Evolutionary conservation across 2,888 invertebrate genomes (phyloP), one percentile per base, ranked within the genome.

Genomic region (Cephonodes hylas): DNA sequence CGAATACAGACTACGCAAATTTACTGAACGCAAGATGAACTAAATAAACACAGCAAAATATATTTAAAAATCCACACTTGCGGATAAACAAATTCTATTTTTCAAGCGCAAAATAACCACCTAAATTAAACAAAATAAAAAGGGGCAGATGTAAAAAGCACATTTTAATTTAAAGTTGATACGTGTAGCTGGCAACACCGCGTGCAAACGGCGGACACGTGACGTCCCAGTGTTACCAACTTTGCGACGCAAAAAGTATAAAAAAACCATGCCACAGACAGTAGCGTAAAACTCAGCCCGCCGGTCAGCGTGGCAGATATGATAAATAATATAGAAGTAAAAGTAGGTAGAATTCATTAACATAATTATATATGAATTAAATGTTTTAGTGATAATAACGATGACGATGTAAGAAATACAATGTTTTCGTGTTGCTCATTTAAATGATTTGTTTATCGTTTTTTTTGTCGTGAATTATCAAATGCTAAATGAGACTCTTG

Each of bases 191-290:
- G 66, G 75, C 70, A 72, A 68, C 72, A 70, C 65, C 68, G 71
- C 69, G 70, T 71, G 46, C 59, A 66, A 71, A 68, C 31, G 71
- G 73, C 44, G 70, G 74, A 79, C 84, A 86, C 77, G 77, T 83
- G 84, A 80, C 81, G 83, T 74, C 68, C 65, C 77, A 76, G 75
- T 80, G 83, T 75, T 83, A 77, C 81, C 81, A 86, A 86, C 84
- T 84, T 85, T 75, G 72, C 69, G 68, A 73, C 71, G 73, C 71
- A 81, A 85, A 83, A 81, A 77, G 73, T 70, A 63, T 66, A 66
- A 66, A 66, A 80, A 82, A 80, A 80, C 66, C 70, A 73, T 74
- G 74, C 69, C 66, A 66, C 66, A 62, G 64, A 67, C 75, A 72
- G 74, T 65, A 75, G 74, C 79, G 77, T 75, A 73, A 81, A 81